Conservation (phyloP, 2,888 invertebrate species). For the Ormyrus thymus region DNA sequence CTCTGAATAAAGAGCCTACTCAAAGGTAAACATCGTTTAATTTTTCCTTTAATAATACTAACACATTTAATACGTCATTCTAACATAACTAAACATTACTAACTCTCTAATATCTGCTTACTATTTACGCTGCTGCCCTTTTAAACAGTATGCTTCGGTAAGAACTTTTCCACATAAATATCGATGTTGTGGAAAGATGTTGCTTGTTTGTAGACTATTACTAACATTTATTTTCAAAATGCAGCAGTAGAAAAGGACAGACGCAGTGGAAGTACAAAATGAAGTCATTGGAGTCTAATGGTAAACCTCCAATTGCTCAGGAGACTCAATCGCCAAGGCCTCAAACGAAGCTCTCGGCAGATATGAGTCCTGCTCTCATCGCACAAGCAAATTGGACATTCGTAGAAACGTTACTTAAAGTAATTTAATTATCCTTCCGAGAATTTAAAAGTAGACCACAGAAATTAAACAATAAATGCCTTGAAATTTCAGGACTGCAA, state of each 20-base stretch:
- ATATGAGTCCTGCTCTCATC: slow-evolving; percentile 90
- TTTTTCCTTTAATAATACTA: slow-evolving; percentile 10
- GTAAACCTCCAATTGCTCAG: slow-evolving; percentile 68
- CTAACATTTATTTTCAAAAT: slow-evolving; percentile 26
- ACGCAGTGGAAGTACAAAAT: slow-evolving; percentile 74
- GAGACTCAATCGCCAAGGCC: slow-evolving; percentile 73
- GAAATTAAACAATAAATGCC: not conserved
- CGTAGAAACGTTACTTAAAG: slow-evolving; percentile 97
- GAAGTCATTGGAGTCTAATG: slow-evolving; percentile 72
- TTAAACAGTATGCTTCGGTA: slow-evolving; percentile 71
- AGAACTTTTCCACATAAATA: slow-evolving; percentile 60
- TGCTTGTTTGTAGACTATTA: not conserved
- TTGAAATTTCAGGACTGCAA: slow-evolving; percentile 84
- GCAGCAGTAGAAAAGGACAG: slow-evolving; percentile 71
- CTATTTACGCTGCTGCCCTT: slow-evolving; percentile 51
- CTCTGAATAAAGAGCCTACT: slow-evolving; percentile 85
- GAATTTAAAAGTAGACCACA: not conserved
- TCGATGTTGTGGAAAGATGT: slow-evolving; percentile 44
- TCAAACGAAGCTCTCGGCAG: slow-evolving; percentile 78
- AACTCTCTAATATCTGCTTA: slow-evolving; percentile 26
- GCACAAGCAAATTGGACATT: slow-evolving; percentile 99
- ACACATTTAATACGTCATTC: slow-evolving; percentile 17
- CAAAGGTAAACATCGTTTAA: slow-evolving; percentile 76
- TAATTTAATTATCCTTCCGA: slow-evolving; percentile 66
- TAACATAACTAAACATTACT: slow-evolving; percentile 21